Base-by-base conservation (phyloP, 2,888 invertebrate genomes). In the Chelonus formosanus region DNA sequence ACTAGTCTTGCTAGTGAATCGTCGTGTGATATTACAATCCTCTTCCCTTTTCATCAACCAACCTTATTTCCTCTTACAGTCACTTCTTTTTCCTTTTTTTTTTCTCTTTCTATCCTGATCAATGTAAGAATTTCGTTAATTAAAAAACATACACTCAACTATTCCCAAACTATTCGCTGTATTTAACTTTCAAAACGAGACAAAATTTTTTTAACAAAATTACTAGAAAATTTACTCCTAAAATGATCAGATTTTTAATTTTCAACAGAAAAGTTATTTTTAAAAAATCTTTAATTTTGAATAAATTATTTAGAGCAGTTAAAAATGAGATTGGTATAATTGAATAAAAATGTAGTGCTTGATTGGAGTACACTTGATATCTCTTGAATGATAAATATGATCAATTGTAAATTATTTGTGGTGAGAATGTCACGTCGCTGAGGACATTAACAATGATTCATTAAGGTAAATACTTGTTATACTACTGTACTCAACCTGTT, bases 391-490 rank as follows among this genome's bases (percentile, higher is more conserved):
- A 20, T 20, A 20, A 20, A 20, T 20, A 20, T 45, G 43, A 20
- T 45, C 47, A 34, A 35, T 48, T 5, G 58, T 4, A 20, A 58
- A 58, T 58, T 7, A 34, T 50, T 76, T 77, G 79, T 72, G 80
- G 80, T 76, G 73, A 72, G 74, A 79, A 80, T 77, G 76, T 80
- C 81, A 81, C 80, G 80, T 79, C 78, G 74, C 75, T 68, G 65
- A 73, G 73, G 70, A 66, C 55, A 63, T 48, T 50, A 47, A 44
- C 20, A 48, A 48, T 48, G 31, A 31, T 48, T 47, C 55, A 45
- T 55, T 63, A 20, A 63, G 55, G 20, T 63, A 35, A 59, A 47
- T 47, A 59, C 47, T 32, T 34, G 20, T 45, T 59, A 35, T 5
- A 47, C 6, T 6, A 4, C n/a, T 59, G 48, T 8, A 20, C 20